Conservation (phyloP, 2,888 invertebrate genomes). For the Agapostemon virescens region DNA sequence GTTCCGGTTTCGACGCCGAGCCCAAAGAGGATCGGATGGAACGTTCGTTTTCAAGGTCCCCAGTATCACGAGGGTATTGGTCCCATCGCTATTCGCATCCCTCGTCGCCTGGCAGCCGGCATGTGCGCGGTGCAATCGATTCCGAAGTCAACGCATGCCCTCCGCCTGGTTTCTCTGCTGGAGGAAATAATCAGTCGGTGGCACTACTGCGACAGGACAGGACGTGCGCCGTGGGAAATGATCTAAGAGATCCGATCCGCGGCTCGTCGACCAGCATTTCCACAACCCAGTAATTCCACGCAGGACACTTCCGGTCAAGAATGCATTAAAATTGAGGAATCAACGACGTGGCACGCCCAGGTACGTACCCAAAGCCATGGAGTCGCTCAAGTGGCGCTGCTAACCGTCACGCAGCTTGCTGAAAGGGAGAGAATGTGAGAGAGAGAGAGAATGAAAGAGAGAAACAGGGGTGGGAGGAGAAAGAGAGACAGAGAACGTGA, state of each 20-base stretch:
- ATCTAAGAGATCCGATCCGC: constrained; percentile 22
- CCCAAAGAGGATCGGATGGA: background rate
- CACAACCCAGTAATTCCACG: background rate
- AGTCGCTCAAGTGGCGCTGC: constrained; percentile 9
- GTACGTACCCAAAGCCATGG: constrained; percentile 57
- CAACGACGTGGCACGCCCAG: constrained; percentile 61
- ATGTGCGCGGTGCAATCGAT: constrained; percentile 74
- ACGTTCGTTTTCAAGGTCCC: constrained; percentile 34
- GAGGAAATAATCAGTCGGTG: constrained; percentile 68
- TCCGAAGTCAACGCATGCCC: constrained; percentile 76
- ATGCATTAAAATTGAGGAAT: constrained; percentile 48
- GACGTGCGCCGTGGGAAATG: constrained; percentile 48
- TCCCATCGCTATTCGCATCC: constrained; percentile 55
- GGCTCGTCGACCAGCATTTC: constrained; percentile 8
- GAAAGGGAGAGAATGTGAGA: constrained; percentile 25
- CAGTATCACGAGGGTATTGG: constrained; percentile 51
- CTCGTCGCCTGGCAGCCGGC: constrained; percentile 52
- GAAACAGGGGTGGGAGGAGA: constrained; percentile 28
- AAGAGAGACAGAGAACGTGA: constrained; percentile 42
- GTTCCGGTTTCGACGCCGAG: background rate
- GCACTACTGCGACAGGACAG: constrained; percentile 69
- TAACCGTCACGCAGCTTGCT: constrained; percentile 27
- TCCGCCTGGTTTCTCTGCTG: constrained; percentile 47
- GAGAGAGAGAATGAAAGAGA: background rate
- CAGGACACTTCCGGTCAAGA: constrained; percentile 10